Base-by-base conservation (phyloP, 1,140 invertebrate species). In the Cyrtorhinus lividipennis region DNA sequence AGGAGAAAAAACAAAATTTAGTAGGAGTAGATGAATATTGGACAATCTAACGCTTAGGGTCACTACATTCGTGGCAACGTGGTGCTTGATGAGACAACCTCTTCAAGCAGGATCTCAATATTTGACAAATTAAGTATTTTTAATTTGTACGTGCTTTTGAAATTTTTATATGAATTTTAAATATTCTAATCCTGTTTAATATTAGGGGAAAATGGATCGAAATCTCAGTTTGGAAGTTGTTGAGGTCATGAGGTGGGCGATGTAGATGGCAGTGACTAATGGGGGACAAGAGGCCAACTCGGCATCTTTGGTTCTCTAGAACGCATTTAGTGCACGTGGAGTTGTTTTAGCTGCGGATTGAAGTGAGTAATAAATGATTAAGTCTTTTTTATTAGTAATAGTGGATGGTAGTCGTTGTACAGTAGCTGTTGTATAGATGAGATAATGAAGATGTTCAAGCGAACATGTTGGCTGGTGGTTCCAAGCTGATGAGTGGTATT, bases 261-360 rank as follows among this genome's bases (percentile, higher is more conserved):
- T 63, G 24, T 20, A 53, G 27, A 24, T 44, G 56, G 62, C 62
- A 63, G 62, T 22, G 62, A 38, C 23, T 44, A 58, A 63, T 63
- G 62, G 62, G 48, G 62, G 48, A 63, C 58, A 44, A 57, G 62
- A 63, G 62, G 62, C 62, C 62, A 63, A 25, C 62, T 53, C 62
- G 56, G 62, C 62, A 63, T 63, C 62, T 56, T 63, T 63, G 48
- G 30, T 56, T 56, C 38, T 27, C 56, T 63, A 63, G 26, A 63
- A 63, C 62, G 62, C 62, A 63, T 63, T 57, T 48, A 46, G 38
- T 63, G 62, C 62, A 63, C 62, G 62, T 63, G 62, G 57, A 48
- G 62, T 63, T 63, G 24, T 45, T 24, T 58, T 24, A 27, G 15
- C 22, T 57, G n/a, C 25, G n/a, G 38, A 44, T 23, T 24, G 25